Conservation (phyloP, 2,888 invertebrate species). For the Ceriagrion tenellum region DNA sequence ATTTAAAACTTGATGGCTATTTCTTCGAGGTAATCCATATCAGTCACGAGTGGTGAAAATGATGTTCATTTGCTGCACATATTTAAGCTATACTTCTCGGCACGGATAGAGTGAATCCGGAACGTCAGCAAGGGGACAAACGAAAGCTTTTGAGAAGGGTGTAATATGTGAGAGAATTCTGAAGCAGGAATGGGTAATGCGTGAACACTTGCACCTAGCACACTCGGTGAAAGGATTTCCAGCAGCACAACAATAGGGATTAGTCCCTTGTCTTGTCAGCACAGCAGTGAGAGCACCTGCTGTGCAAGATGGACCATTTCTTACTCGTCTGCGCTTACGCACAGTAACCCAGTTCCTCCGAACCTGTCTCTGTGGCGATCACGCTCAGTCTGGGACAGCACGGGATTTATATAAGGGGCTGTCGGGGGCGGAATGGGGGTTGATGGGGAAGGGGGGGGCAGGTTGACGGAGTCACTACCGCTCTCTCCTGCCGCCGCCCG, state of each 20-base stretch:
- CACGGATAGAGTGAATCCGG: no score
- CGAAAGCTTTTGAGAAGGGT: no score
- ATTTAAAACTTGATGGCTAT: no score
- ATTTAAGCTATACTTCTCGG: no score
- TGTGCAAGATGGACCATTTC: neutral
- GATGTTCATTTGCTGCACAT: no score
- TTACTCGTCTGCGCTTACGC: neutral
- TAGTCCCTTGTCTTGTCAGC: no score
- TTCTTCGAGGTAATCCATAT: no score
- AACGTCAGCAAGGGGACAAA: no score
- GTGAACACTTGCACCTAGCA: neutral
- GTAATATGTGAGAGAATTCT: no score
- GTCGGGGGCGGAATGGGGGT: no score
- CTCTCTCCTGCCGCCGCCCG: conserved; percentile 68
- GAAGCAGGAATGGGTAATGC: neutral
- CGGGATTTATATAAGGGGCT: conserved; percentile 35
- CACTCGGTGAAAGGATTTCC: neutral
- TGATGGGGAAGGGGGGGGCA: conserved; percentile 72
- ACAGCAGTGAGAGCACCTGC: neutral
- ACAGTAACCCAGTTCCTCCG: neutral
- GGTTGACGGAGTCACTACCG: conserved; percentile 70
- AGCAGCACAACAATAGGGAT: no score
- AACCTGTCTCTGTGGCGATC: neutral
- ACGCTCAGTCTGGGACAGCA: neutral
- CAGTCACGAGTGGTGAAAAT: no score